phyloP scores from a whole-genome alignment of 2,888 invertebrate genomes.

The Arge pagana region DNA sequence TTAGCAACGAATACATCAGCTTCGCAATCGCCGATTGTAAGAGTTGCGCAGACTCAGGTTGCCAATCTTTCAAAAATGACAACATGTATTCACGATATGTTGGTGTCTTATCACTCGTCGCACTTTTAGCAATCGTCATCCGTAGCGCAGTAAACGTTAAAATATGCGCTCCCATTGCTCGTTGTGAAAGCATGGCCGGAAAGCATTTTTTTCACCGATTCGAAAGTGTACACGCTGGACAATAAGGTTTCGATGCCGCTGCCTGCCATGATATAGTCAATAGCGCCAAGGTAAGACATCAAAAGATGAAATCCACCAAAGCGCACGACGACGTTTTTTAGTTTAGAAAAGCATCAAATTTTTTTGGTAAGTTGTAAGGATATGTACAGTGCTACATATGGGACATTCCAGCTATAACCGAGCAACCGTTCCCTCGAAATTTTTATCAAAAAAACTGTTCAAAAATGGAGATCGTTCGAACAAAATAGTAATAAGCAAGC shows the following conservation, averaged over 20 bases:
- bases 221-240: conserved; percentile 8
- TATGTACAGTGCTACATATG: no score
- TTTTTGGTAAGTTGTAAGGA: no score
- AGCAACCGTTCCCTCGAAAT: no score
- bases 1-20: conserved; percentile 7
- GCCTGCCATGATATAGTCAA: conserved; percentile 18
- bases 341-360: no score
- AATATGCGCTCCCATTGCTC: not conserved
- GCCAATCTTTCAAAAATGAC: conserved; percentile 18
- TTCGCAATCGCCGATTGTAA: conserved; percentile 19
- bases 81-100: conserved; percentile 7
- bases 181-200: not conserved
- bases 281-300: conserved; percentile 4
- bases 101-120: conserved; percentile 9
- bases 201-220: not conserved
- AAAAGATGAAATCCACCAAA: conserved; percentile 10
- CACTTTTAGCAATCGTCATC: conserved; percentile 11
- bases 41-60: conserved; percentile 6
- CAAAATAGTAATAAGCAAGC: no score
- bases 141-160: conserved; percentile 18
- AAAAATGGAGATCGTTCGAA: no score
- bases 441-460: no score
- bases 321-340: conserved; percentile 12
- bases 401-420: no score
- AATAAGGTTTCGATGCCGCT: conserved; percentile 12